Conservation (phyloP, 1,140 invertebrate genomes). For the Apis mellifera region Amel_HAv3.1 CM009936.2:6640001-6640500, state of each 20-base stretch:
- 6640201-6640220: conserved; percentile 57
- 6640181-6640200: conserved; percentile 52
- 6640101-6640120: conserved; percentile 15
- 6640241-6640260: conserved; percentile 54
- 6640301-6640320: conserved; percentile 51
- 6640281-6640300: conserved; percentile 56
- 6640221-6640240: conserved; percentile 54
- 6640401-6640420: conserved; percentile 26
- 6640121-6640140: conserved; percentile 25
- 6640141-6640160: conserved; percentile 34
- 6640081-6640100: conserved; percentile 25
- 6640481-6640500: conserved; percentile 2
- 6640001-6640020: conserved; percentile 31
- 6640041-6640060: conserved; percentile 3
- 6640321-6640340: conserved; percentile 56
- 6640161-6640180: conserved; percentile 51
- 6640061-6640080: conserved; percentile 30
- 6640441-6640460: conserved; percentile 25
- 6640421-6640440: conserved; percentile 45
- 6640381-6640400: conserved; percentile 57
- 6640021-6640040: not conserved
- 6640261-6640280: conserved; percentile 63
- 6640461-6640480: conserved; percentile 8
- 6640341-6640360: conserved; percentile 63
- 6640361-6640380: conserved; percentile 51